These are phyloP conservation scores for Ranitomeya imitator DNA, from an alignment of 2,113 vertebrate genomes.

Conservation along the genomic window DNA sequence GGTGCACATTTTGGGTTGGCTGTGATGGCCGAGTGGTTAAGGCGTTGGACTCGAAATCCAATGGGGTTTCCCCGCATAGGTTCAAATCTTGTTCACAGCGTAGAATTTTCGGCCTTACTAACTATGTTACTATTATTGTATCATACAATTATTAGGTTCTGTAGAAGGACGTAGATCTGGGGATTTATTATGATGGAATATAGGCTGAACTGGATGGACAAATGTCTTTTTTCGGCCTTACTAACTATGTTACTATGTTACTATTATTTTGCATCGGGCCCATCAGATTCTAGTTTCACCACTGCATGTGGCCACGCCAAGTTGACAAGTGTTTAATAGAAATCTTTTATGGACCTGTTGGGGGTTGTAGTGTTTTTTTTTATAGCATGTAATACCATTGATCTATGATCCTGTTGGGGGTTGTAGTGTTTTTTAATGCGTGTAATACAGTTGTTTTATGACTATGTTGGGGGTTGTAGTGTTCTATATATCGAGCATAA, in stretches of 20 bases:
- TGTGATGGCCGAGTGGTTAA: slow-evolving; percentile 88
- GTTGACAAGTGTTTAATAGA: no score
- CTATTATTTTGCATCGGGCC: no score
- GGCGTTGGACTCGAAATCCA: slow-evolving; percentile 89
- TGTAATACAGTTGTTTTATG: not conserved
- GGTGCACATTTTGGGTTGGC: slow-evolving; percentile 61
- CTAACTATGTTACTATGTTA: no score
- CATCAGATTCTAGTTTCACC: no score
- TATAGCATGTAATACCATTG: not conserved
- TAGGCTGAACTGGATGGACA: no score
- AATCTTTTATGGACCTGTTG: not conserved
- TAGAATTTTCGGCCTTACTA: no score
- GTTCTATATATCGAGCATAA: not conserved
- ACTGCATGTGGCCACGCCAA: no score
- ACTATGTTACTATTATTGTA: no score
- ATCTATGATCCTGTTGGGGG: not conserved
- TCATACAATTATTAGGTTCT: no score
- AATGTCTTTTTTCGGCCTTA: no score
- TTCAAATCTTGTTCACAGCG: slow-evolving; percentile 80
- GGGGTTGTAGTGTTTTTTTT: not conserved
- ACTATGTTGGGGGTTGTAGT: not conserved
- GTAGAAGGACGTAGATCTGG: no score
- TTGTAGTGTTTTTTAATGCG: not conserved
- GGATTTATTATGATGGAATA: no score
- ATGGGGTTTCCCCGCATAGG: slow-evolving; percentile 85